Evolutionary conservation across 1,140 invertebrate genomes (phyloP).

Genomic region (Thalassaphorura encarpata): DNA sequence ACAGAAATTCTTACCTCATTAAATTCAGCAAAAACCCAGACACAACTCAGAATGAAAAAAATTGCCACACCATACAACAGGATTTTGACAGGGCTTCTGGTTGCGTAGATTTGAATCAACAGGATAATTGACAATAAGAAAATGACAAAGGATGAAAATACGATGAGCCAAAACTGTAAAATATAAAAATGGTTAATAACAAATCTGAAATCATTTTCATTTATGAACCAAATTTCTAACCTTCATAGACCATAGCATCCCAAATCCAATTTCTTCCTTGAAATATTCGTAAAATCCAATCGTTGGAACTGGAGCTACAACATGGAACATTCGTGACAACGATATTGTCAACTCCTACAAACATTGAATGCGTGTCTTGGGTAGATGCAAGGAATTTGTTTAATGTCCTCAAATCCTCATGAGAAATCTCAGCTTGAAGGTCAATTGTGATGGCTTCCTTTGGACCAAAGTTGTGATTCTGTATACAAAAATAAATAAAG

Average conservation of each 20-base stretch:
- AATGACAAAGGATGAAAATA: conserved; percentile 8
- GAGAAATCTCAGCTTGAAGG: conserved; percentile 27
- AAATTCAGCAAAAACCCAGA: conserved; percentile 14
- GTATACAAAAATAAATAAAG: not conserved
- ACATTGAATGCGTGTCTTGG: not conserved
- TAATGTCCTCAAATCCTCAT: conserved; percentile 19
- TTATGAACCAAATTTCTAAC: not conserved
- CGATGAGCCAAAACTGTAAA: conserved; percentile 11
- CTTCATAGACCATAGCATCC: not conserved
- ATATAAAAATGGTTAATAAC: not conserved
- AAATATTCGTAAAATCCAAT: not conserved
- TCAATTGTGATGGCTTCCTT: conserved; percentile 30
- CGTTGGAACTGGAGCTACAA: conserved; percentile 1
- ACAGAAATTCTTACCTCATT: conserved; percentile 8
- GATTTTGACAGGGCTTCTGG: not conserved
- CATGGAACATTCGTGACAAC: conserved; percentile 20
- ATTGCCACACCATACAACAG: conserved; percentile 18
- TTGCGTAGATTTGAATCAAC: not conserved
- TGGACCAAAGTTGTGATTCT: conserved; percentile 28
- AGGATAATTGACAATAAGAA: conserved; percentile 15
- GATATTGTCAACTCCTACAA: conserved; percentile 11
- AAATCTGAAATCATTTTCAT: not conserved
- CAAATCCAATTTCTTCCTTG: conserved; percentile 5
- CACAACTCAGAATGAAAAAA: conserved; percentile 21
- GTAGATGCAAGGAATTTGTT: conserved; percentile 12